A percentile compares a stretch with the other conserved stretches of the same genome.
These are phyloP conservation scores for Oxytorus armatus DNA, from an alignment of 2,888 invertebrate genomes.

Conservation along the genomic window DNA sequence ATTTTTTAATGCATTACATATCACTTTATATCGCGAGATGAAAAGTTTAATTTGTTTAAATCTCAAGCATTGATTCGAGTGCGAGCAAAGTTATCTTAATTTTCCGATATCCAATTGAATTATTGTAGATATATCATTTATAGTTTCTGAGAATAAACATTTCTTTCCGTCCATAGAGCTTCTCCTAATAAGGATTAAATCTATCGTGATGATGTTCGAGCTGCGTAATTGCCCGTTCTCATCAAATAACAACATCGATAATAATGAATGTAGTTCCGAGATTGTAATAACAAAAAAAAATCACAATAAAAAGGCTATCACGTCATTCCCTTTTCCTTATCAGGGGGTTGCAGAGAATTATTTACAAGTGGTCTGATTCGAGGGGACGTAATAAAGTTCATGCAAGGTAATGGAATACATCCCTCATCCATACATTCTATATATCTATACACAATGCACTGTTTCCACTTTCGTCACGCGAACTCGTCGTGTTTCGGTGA, in stretches of 20 bases:
- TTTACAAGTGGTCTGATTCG: slow-evolving; percentile 32
- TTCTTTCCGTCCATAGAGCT: too few species aligned
- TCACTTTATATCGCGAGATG: not conserved
- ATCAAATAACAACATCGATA: slow-evolving; percentile 11
- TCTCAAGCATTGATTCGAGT: not conserved
- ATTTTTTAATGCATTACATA: not conserved
- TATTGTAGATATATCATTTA: too few species aligned
- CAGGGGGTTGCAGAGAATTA: slow-evolving; percentile 7
- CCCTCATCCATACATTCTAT: slow-evolving; percentile 7
- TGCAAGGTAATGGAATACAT: slow-evolving; percentile 36
- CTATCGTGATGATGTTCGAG: slow-evolving; percentile 13
- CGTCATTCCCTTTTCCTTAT: not conserved
- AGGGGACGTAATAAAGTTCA: slow-evolving; percentile 38
- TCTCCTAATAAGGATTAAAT: slow-evolving; percentile 10
- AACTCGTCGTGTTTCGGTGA: slow-evolving; percentile 45
- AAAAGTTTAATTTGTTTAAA: not conserved
- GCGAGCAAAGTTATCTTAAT: too few species aligned
- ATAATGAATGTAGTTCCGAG: not conserved
- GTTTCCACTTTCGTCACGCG: slow-evolving; percentile 43
- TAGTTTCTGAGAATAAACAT: too few species aligned
- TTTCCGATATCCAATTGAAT: too few species aligned
- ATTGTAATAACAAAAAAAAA: slow-evolving; percentile 10
- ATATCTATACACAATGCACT: not conserved
- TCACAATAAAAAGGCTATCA: not conserved
- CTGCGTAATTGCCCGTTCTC: slow-evolving; percentile 12